Base-by-base conservation (phyloP, 2,113 vertebrate genomes). In the Pseudopipra pipra region DNA sequence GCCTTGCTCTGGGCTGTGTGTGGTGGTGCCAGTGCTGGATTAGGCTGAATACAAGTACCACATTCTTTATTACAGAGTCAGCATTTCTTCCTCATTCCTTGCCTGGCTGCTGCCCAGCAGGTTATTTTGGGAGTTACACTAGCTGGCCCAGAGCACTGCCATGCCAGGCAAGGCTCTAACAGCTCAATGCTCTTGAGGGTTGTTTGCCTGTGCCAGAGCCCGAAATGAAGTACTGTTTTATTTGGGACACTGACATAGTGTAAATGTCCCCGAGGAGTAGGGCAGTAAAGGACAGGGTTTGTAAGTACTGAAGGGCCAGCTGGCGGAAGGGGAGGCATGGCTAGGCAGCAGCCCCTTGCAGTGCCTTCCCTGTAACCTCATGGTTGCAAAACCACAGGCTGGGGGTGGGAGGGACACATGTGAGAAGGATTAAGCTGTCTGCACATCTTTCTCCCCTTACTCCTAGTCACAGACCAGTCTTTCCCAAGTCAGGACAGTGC, bases 71-170 rank as follows among this genome's bases (percentile, higher is more conserved):
- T 87, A 95, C 0, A 0, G 89, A 95, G 86, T 95, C 91, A 95
- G 84, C 94, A 75, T 87, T 92, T 95, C 94, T 92, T 88, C 93
- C 84, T 93, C 17, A 9, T 93, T 97, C 89, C 91, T 96, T 95
- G 83, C 52, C 91, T 96, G 95, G 95, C 91, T 87, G 91, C 54
- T 89, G 65, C 86, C 91, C 80, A 95, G 91, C 37, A 59, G 89
- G 93, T 92, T 96, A 96, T 97, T 97, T 95, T 95, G 83, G 94
- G 94, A 95, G 43, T 88, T 96, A 95, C 35, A 0, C 83, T 93
- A 92, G 73, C 86, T 95, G 84, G 70, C 91, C 65, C 39, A 9
- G 91, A 87, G 70, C 44, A 41, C 61, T 90, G 56, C 73, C 55
- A 35, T 95, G 86, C 80, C 89, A 89, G 56, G 27, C 59, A 92